phyloP scores from a whole-genome alignment of 2,113 vertebrate species.

The Callocephalon fimbriatum region DNA sequence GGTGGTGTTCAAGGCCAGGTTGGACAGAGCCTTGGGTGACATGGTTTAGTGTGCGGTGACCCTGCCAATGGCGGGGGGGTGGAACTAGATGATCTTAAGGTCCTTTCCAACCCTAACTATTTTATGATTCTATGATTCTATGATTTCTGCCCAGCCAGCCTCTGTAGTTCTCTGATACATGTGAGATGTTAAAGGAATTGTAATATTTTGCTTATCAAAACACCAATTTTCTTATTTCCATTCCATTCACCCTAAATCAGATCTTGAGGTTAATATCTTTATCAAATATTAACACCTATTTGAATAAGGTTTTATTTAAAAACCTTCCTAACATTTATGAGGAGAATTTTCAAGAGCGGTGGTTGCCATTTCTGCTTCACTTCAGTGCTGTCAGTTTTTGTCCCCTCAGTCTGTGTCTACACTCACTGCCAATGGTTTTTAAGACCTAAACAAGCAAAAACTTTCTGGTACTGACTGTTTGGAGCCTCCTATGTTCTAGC shows the following conservation, averaged over 20 bases:
- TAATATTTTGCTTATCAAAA: not conserved
- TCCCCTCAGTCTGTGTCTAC: not conserved
- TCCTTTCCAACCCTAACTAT: not conserved
- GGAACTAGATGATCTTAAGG: not conserved
- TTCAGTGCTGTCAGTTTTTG: not conserved
- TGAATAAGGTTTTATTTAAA: not conserved
- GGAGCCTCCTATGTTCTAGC: not conserved
- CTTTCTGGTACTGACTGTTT: not conserved
- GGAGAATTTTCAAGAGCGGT: not conserved
- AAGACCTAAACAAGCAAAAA: not conserved
- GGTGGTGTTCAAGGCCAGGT: not conserved
- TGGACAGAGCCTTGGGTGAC: too few relatives aligned
- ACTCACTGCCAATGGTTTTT: fast-evolving
- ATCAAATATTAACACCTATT: not conserved
- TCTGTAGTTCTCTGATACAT: not conserved
- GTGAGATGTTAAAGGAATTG: not conserved
- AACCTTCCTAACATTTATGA: not conserved
- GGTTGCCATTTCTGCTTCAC: not conserved
- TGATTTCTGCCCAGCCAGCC: not conserved
- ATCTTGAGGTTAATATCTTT: not conserved
- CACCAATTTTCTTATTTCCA: not conserved
- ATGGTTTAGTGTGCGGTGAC: too few relatives aligned
- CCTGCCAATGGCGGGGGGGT: not conserved
- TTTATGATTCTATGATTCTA: not conserved
- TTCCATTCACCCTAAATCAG: not conserved